Evolutionary conservation across 2,888 invertebrate genomes (phyloP), one percentile per base, ranked within the genome.

Genomic region (Spilarctia lutea): DNA sequence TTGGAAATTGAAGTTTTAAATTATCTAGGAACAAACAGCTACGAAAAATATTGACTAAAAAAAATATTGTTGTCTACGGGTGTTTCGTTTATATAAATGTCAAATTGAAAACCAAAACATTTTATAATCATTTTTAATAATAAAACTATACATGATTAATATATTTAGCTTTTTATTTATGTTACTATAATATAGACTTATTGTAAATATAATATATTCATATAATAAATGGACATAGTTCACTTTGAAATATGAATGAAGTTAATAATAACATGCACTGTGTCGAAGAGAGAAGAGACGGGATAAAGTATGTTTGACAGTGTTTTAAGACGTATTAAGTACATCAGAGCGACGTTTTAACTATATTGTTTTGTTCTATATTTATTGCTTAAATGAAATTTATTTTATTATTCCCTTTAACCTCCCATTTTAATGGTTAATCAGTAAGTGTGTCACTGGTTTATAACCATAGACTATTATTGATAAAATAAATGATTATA

Each of bases 111-210:
- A 48, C 48, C 73, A 73, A 45, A 45, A 65, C 52, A 39, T 56
- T 86, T 86, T 88, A 90, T 89, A 79, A 91, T 91, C 88, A 87
- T 88, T 91, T 92, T 92, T 91, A 94, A 92, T 93, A 94, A 93
- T 94, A 94, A 93, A 94, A 92, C 93, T 94, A 93, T 94, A 92
- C 94, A 94, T 92, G 94, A 93, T 93, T 92, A 93, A 80, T 91
- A 93, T 89, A 91, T 91, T 90, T 91, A 87, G 88, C 90, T 90
- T 80, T 90, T 87, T 86, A 84, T 89, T 89, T n/a, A 56, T 90
- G 85, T 89, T 88, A 91, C 79, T 81, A 80, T 83, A 86, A 80
- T 83, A 86, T 89, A 88, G 84, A 90, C 89, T 93, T 92, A 93
- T 48, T 82, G 87, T 89, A 91, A 91, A 90, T 92, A 90, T 91